phyloP scores from a whole-genome alignment of 1,140 invertebrate species.

The Pentalonia nigronervosa region DNA sequence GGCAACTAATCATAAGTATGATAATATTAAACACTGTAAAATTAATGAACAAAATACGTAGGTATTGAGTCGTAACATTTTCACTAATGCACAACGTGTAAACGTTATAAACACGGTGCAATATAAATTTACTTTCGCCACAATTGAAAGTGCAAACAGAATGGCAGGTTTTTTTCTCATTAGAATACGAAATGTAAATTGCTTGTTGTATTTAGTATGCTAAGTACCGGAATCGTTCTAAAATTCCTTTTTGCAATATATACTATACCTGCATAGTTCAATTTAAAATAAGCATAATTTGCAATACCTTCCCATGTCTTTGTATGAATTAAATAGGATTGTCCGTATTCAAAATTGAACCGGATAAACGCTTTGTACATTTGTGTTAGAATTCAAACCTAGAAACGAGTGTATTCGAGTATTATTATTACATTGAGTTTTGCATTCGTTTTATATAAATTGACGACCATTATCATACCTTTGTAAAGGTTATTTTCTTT shows the following conservation, averaged over 20 bases:
- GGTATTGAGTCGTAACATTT: neutral
- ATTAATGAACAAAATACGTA: neutral
- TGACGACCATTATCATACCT: neutral
- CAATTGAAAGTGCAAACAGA: neutral
- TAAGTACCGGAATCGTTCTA: neutral
- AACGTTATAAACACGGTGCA: neutral
- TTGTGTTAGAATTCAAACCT: neutral
- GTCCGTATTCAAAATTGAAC: neutral
- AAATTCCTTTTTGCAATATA: neutral
- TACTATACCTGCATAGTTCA: neutral
- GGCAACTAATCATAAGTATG: neutral
- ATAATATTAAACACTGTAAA: neutral
- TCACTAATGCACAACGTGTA: neutral
- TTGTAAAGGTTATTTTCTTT: neutral
- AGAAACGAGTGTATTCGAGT: neutral
- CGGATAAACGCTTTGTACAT: neutral
- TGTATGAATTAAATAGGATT: neutral
- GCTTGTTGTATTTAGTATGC: neutral
- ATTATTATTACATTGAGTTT: neutral
- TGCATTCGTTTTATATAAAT: neutral
- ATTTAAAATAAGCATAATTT: slow-evolving; percentile 5
- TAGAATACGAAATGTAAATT: neutral
- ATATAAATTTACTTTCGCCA: neutral
- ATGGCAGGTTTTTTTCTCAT: neutral
- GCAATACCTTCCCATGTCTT: neutral